Evolutionary conservation across 2,888 invertebrate species (phyloP), one percentile per base, ranked within the genome.

Genomic region (Myathropa florea): DNA sequence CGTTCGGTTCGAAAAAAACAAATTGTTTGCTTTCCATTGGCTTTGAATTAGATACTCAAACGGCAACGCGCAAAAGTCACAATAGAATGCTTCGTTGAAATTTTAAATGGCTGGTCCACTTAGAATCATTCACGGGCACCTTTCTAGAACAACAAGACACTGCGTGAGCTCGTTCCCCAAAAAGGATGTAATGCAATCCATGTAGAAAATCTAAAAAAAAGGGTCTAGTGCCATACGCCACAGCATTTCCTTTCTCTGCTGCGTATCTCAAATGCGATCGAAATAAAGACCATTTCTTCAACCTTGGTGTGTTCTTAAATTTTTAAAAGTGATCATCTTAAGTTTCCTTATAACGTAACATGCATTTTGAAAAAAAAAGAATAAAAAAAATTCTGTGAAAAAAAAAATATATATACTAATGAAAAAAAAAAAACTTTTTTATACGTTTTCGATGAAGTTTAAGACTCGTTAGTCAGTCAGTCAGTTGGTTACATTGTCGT

Each of bases 81-180:
- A 4, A 10, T 21, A 21, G 12, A 14, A n/a, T 24, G n/a, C 63
- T 61, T 60, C 24, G 28, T 73, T 10, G 30, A 80, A 39, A 28
- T 64, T 77, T 70, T 72, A 53, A 73, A 81, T 85, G 85, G 85
- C 85, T 85, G 85, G 85, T 73, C 85, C 85, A 85, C 77, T 82
- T 53, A 70, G 72, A 76, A n/a, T 7, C 33, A 18, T 53, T 46
- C n/a, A 23, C 67, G 59, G 10, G 53, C 18, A n/a, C 36, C 33
- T 30, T n/a, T 2, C 21, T 46, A 36, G 3, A 10, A 30, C 21
- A 63, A 1, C 36, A 26, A 10, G 30, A 28, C 7, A 18, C 18
- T 7, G 7, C n/a, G 46, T 7, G 46, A 1, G 39, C n/a, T 46
- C n/a, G 46, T 46, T 7, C 9, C 46, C 24, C n/a, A 10, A 24